Percentiles rank a stretch among this genome's conserved stretches.
phyloP scores from a whole-genome alignment of 1,140 invertebrate genomes.

The Hypsibius dujardini region DNA sequence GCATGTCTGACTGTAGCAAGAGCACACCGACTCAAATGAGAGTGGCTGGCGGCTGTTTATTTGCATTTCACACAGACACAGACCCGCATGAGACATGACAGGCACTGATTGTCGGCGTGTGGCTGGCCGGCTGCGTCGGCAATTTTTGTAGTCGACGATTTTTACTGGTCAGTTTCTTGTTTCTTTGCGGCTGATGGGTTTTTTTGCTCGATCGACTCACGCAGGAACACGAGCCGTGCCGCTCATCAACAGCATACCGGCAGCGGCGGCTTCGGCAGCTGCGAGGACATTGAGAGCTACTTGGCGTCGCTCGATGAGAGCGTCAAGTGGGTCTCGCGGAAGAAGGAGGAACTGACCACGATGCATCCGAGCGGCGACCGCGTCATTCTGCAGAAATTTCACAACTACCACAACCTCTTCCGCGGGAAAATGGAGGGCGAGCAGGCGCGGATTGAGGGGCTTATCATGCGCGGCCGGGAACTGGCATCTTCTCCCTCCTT shows the following conservation, averaged over 20 bases:
- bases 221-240: no score
- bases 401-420: conserved; percentile 7
- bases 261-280: background rate
- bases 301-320: background rate
- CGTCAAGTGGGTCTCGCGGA: background rate
- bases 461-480: background rate
- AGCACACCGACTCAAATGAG: no score
- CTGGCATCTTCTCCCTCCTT: background rate
- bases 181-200: background rate
- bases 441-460: background rate
- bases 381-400: background rate
- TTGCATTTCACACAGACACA: no score
- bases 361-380: conserved; percentile 1
- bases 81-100: no score
- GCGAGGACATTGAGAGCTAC: background rate
- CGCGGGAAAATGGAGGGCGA: background rate
- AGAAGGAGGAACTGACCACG: background rate
- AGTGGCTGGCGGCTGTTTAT: no score
- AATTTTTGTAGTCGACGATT: background rate
- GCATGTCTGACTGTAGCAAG: no score
- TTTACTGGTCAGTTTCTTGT: background rate
- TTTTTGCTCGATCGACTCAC: no score
- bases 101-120: no score
- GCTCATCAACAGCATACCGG: background rate
- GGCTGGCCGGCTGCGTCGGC: no score